A percentile compares a stretch with the other conserved stretches of the same genome.
Evolutionary conservation across 2,888 invertebrate species (phyloP).

Genomic region (Poecilus cupreus): DNA sequence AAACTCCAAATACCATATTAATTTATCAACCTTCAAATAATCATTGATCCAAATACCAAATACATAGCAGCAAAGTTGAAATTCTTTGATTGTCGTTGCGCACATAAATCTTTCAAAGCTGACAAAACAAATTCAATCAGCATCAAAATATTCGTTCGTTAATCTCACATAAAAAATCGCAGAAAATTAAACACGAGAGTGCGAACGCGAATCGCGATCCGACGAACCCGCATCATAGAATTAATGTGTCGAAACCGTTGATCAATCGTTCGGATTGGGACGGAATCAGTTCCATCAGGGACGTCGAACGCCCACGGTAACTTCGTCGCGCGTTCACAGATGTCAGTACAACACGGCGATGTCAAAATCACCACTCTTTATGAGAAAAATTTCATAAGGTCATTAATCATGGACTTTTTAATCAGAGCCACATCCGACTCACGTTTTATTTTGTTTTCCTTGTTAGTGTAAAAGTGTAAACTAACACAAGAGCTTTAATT

Average conservation of each 20-base stretch:
- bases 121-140: constrained; percentile 18
- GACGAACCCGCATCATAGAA: constrained; percentile 5
- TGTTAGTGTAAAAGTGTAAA: constrained; percentile 2
- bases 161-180: neutral
- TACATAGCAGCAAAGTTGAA: too few relatives aligned
- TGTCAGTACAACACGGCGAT: constrained; percentile 30
- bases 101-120: neutral
- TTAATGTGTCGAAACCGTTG: constrained; percentile 27
- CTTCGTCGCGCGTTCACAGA: constrained; percentile 22
- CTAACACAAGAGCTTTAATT: neutral
- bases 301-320: neutral
- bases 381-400: constrained; percentile 44
- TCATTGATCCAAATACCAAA: too few relatives aligned
- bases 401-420: constrained; percentile 54
- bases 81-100: neutral
- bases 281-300: neutral
- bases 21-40: too few relatives aligned
- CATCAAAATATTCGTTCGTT: constrained; percentile 3
- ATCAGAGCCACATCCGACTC: constrained; percentile 43
- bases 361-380: constrained; percentile 43
- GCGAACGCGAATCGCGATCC: neutral
- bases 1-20: too few relatives aligned
- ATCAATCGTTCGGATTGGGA: constrained; percentile 2
- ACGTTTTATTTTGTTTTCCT: constrained; percentile 14
- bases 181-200: constrained; percentile 21